Conservation (phyloP, 2,797 vertebrate species). For the Acrossocheilus fasciatus region DNA sequence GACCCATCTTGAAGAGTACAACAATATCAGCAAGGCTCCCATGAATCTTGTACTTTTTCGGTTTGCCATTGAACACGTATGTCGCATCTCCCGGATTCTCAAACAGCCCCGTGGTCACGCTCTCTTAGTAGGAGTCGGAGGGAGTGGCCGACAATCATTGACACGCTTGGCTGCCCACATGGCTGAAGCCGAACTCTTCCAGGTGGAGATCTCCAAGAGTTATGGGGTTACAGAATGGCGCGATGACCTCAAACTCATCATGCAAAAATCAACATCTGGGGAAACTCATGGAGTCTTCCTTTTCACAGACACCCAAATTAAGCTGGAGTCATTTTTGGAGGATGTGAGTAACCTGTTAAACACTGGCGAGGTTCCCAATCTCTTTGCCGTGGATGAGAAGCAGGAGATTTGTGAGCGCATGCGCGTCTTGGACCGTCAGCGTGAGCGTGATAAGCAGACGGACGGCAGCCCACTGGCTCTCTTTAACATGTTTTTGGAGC, state of each 20-base stretch:
- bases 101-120: constrained; percentile 91
- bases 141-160: constrained; percentile 89
- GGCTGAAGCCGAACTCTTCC: constrained; percentile 86
- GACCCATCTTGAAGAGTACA: constrained; percentile 87
- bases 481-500: constrained; percentile 92
- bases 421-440: constrained; percentile 86
- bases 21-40: constrained; percentile 87
- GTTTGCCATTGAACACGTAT: constrained; percentile 93
- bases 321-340: constrained; percentile 90
- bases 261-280: constrained; percentile 83
- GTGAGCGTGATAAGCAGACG: constrained; percentile 86
- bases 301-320: constrained; percentile 92
- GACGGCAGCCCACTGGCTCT: constrained; percentile 87
- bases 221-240: constrained; percentile 86
- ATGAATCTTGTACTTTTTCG: constrained; percentile 93
- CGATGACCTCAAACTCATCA: constrained; percentile 87
- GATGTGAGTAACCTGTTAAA: constrained; percentile 92
- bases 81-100: constrained; percentile 88
- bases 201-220: constrained; percentile 90
- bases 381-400: constrained; percentile 89
- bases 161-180: constrained; percentile 89
- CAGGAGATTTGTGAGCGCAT: constrained; percentile 91
- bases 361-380: constrained; percentile 91
- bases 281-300: constrained; percentile 89
- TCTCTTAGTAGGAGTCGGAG: constrained; percentile 89